phyloP scores from a whole-genome alignment of 2,113 vertebrate species.

The Rhineura floridana region DNA sequence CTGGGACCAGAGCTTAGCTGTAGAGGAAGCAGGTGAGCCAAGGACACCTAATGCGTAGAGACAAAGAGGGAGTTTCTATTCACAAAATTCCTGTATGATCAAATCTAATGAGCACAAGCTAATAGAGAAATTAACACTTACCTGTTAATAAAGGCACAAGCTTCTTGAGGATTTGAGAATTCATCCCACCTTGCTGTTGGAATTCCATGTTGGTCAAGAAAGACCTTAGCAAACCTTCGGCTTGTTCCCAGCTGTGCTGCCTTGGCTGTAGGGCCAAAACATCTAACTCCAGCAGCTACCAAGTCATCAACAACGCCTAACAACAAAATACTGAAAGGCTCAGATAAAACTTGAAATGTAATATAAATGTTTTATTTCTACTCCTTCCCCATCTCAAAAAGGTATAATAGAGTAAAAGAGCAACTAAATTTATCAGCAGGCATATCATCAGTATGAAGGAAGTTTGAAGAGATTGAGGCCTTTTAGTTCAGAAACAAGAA shows the following conservation, averaged over 20 bases:
- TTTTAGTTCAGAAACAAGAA: not conserved
- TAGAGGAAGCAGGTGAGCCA: not conserved
- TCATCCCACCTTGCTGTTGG: slow-evolving; percentile 85
- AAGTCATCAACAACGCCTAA: slow-evolving; percentile 87
- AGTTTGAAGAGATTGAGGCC: not conserved
- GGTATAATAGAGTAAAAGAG: not conserved
- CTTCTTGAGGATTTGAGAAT: slow-evolving; percentile 80
- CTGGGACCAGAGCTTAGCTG: not conserved
- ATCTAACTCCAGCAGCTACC: slow-evolving; percentile 79
- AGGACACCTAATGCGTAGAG: not conserved
- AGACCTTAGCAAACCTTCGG: slow-evolving; percentile 84
- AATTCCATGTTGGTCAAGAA: slow-evolving; percentile 85
- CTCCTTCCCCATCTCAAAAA: not conserved
- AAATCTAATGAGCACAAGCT: not conserved
- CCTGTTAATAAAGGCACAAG: slow-evolving; percentile 85
- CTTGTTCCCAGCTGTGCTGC: slow-evolving; percentile 85
- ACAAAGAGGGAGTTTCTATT: not conserved
- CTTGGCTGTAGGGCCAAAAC: slow-evolving; percentile 85
- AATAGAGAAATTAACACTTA: slow-evolving; percentile 41
- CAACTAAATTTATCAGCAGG: not conserved
- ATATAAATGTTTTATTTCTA: not conserved
- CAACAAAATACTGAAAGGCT: slow-evolving; percentile 20
- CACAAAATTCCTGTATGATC: not conserved
- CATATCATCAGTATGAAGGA: not conserved
- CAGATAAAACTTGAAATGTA: not conserved